Evolutionary conservation across 2,888 invertebrate genomes (phyloP).

Genomic region (Papilio protenor): DNA sequence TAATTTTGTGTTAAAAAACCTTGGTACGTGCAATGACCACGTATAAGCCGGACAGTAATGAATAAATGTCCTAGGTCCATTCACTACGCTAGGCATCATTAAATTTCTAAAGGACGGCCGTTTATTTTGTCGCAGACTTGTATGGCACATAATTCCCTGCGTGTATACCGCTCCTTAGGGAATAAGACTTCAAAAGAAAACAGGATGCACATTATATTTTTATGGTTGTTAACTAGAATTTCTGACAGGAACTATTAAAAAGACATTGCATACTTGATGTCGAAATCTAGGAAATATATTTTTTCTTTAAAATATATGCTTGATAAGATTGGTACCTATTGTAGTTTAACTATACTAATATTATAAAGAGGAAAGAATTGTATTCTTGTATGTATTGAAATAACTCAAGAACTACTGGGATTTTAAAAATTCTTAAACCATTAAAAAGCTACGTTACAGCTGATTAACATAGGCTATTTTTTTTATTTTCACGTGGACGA

Average conservation of each 20-base stretch:
- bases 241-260: constrained; percentile 7
- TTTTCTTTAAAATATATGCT: too few species aligned
- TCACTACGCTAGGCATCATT: constrained; percentile 28
- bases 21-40: neutral
- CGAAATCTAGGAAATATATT: too few species aligned
- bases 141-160: constrained; percentile 2
- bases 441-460: too few species aligned
- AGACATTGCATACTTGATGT: neutral
- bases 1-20: neutral
- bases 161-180: neutral
- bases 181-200: constrained; percentile 14
- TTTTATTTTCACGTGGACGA: too few species aligned
- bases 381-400: too few species aligned
- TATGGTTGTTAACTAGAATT: constrained; percentile 30
- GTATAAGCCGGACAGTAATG: neutral
- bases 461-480: too few species aligned
- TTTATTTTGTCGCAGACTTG: constrained; percentile 14
- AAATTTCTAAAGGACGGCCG: constrained; percentile 35
- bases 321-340: too few species aligned
- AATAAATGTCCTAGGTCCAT: constrained; percentile 19
- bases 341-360: too few species aligned
- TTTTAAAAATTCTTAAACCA: too few species aligned
- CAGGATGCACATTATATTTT: constrained; percentile 15
- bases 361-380: too few species aligned
- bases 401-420: too few species aligned